Evolutionary conservation across 1,140 invertebrate species (phyloP), one percentile per base, ranked within the genome.

Genomic region (Helicoverpa zea): DNA sequence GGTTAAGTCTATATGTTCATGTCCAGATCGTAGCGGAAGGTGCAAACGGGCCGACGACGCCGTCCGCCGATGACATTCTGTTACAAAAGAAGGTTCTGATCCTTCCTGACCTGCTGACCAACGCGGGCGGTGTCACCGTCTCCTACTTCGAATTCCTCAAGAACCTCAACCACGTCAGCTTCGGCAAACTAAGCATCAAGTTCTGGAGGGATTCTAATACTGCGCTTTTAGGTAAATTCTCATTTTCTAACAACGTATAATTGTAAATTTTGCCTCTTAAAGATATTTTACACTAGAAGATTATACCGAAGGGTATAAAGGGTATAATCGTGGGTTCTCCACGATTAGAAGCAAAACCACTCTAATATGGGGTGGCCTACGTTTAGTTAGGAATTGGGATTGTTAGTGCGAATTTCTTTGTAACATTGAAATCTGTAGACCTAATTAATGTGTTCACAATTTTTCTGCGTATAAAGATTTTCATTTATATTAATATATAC

Each of bases 71-170:
- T 91, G 96, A 96, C 81, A 96, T 98, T 52, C 95, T 99, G 14
- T 84, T 89, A 3, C 95, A 98, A 18, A 96, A 96, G 59, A 98
- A 97, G 35, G 95, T 98, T 16, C 95, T 99, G 1, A 96, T 98
- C 16, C 96, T 99, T 74, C 98, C 98, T 13, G 98, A 99, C 95
- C 96, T 98, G 88, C 96, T 96, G 90, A 96, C 98, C 72, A 98
- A 98, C 93, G 97, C 97, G 78, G 98, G 98, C 85, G 98, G 98
- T 92, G 98, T 98, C 18, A 98, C 98, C 0, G 98, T 98, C 1
- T 98, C 98, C 9, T 99, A 98, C 92, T 98, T 99, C 92, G 98
- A 99, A 90, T 98, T 97, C 97, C 94, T 99, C 51, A 99, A 99
- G 94, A 99, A 99, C 91, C 94, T 99, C 10, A 98, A 93, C 84